Conservation (phyloP, 2,113 vertebrate species). For the Lepus americanus region DNA sequence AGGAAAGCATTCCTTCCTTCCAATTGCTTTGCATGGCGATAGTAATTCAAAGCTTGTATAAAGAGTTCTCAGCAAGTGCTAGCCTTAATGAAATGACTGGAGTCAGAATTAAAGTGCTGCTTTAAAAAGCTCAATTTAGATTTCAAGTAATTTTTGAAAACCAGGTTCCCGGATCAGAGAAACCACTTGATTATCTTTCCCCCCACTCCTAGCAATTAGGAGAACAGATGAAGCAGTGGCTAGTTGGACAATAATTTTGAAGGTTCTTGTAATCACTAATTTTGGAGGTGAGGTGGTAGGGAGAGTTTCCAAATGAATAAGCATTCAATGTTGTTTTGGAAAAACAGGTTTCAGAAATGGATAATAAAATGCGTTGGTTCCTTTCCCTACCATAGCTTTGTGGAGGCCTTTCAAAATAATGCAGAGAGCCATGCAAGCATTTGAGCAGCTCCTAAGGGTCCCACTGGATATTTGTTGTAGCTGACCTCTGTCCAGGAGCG, state of each 20-base stretch:
- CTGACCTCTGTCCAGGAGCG: background rate
- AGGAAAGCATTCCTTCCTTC: conserved; percentile 67
- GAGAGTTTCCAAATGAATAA: conserved; percentile 66
- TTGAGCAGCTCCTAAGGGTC: background rate
- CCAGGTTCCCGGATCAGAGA: conserved; percentile 73
- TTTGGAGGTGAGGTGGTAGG: conserved; percentile 68
- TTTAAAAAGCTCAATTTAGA: conserved; percentile 79
- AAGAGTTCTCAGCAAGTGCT: conserved; percentile 70
- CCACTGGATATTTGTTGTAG: background rate
- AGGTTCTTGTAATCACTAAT: conserved; percentile 65
- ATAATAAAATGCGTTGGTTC: background rate
- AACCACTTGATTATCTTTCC: conserved; percentile 81
- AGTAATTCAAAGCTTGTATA: conserved; percentile 73
- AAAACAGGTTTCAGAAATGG: conserved; percentile 28
- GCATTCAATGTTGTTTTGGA: conserved; percentile 64
- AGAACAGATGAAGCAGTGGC: conserved; percentile 76
- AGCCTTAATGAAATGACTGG: conserved; percentile 78
- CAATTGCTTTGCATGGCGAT: conserved; percentile 50
- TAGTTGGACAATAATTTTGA: conserved; percentile 71
- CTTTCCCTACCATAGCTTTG: background rate
- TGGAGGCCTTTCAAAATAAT: conserved; percentile 53
- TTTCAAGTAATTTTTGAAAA: conserved; percentile 84
- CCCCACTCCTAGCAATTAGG: conserved; percentile 77
- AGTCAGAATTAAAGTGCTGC: conserved; percentile 78
- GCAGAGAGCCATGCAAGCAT: background rate